These are phyloP conservation scores for Spodoptera picta DNA, from an alignment of 2,888 invertebrate species.

Conservation along the genomic window DNA sequence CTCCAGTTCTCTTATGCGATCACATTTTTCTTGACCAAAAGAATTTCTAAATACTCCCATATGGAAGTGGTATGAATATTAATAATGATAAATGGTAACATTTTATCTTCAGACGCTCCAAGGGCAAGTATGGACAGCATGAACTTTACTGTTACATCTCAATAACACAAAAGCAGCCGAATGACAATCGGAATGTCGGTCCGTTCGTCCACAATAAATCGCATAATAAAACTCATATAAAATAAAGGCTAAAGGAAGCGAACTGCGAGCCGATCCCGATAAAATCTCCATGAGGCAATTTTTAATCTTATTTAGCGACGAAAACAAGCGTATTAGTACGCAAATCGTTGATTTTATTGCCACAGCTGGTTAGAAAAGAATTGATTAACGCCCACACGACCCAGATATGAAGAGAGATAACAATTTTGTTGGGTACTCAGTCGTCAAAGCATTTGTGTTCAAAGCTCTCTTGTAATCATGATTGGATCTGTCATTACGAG, in stretches of 20 bases:
- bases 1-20: slow-evolving; percentile 30
- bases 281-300: slow-evolving; percentile 69
- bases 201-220: slow-evolving; percentile 69
- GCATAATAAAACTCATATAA: slow-evolving; percentile 73
- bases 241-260: slow-evolving; percentile 67
- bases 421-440: slow-evolving; percentile 42
- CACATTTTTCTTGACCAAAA: slow-evolving; percentile 38
- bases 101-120: slow-evolving; percentile 27
- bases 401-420: slow-evolving; percentile 59
- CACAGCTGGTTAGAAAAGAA: slow-evolving; percentile 61
- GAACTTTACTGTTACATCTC: slow-evolving; percentile 63
- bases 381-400: slow-evolving; percentile 67
- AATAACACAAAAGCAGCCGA: slow-evolving; percentile 71
- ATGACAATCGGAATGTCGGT: slow-evolving; percentile 67
- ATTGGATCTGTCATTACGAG: slow-evolving; percentile 11
- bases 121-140: slow-evolving; percentile 34
- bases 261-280: slow-evolving; percentile 72
- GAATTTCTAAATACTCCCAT: slow-evolving; percentile 27
- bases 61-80: slow-evolving; percentile 41
- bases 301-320: slow-evolving; percentile 70
- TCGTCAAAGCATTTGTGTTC: slow-evolving; percentile 12
- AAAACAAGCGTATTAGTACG: slow-evolving; percentile 72
- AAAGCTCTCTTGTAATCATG: slow-evolving; percentile 17
- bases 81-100: slow-evolving; percentile 36
- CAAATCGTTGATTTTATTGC: slow-evolving; percentile 71